These are phyloP conservation scores for Prinia subflava DNA, from an alignment of 2,113 vertebrate genomes.

Conservation along the genomic window DNA sequence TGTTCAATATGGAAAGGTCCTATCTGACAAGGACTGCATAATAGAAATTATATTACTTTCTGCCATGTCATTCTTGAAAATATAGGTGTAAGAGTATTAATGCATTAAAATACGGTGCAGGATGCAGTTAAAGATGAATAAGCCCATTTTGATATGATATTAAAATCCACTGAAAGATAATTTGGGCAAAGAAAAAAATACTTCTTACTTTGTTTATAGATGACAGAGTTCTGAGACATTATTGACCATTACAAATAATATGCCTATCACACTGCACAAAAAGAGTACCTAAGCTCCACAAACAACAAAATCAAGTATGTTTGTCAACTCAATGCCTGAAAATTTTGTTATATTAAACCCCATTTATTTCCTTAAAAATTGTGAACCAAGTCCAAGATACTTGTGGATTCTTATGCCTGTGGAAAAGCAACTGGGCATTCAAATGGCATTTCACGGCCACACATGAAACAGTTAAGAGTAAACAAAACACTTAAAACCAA, in stretches of 20 bases:
- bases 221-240: background rate
- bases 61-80: background rate
- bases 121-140: background rate
- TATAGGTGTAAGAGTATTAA: background rate
- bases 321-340: background rate
- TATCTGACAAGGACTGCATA: background rate
- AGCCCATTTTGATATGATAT: background rate
- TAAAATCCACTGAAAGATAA: background rate
- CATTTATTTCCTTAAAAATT: background rate
- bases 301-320: background rate
- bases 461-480: background rate
- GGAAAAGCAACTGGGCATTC: background rate
- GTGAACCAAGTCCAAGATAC: background rate
- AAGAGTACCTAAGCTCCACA: background rate
- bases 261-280: background rate
- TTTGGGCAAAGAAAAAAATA: background rate
- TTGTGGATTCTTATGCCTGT: background rate
- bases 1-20: background rate
- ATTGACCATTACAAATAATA: background rate
- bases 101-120: background rate
- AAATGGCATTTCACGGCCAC: background rate
- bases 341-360: background rate
- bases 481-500: background rate
- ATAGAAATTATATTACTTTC: background rate
- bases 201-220: background rate